Percentiles rank a stretch among this genome's conserved stretches.
Conservation (phyloP, 2,113 vertebrate species). For the Pristiophorus japonicus region DNA sequence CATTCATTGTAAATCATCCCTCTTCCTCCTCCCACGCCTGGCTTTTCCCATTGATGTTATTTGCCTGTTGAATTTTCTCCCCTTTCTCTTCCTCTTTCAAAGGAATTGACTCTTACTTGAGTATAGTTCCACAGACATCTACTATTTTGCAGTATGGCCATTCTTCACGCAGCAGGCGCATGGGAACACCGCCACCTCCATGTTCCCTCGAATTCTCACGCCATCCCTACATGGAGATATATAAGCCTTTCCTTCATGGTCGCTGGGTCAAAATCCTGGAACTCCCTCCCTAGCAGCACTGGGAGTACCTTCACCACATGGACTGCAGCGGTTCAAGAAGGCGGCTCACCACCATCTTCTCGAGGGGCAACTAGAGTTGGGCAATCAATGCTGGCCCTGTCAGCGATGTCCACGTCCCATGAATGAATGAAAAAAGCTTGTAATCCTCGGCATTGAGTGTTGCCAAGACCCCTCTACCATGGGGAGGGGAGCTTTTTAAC, state of each 20-base stretch:
- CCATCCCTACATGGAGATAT: no score
- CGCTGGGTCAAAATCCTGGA: neutral
- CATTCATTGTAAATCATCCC: neutral
- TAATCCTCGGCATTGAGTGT: neutral
- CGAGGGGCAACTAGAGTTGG: neutral
- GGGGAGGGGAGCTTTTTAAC: neutral
- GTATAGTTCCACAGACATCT: neutral
- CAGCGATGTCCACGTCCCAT: neutral
- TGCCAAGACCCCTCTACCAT: neutral
- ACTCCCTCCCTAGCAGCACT: neutral
- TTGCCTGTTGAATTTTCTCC: neutral
- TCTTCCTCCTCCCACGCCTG: neutral
- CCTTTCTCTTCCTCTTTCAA: neutral
- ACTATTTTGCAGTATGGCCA: neutral
- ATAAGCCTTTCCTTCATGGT: neutral
- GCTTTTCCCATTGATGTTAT: neutral
- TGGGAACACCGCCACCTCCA: neutral
- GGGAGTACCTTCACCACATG: neutral
- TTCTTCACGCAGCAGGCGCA: neutral
- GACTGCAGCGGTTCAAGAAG: neutral
- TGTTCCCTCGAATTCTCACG: no score
- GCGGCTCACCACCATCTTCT: neutral
- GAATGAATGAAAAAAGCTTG: neutral
- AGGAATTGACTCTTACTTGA: neutral
- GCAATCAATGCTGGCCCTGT: neutral